A percentile compares a stretch with the other conserved stretches of the same genome.
Conservation (phyloP, 2,888 invertebrate species). For the Escarpia spicata region DNA sequence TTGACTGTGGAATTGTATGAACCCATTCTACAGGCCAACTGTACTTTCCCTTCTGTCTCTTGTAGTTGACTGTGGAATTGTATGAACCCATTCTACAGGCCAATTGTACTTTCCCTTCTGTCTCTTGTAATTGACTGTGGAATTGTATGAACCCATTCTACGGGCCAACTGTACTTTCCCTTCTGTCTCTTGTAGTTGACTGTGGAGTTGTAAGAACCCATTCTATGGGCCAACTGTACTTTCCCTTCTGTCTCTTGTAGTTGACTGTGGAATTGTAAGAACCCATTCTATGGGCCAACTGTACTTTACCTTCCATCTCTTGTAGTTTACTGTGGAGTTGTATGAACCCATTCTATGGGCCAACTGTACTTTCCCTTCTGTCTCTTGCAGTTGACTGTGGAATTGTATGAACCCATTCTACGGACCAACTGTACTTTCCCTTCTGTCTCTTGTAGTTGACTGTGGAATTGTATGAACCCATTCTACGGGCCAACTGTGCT, state of each 20-base stretch:
- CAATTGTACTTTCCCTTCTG: neutral
- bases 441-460: constrained; percentile 70
- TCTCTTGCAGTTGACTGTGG: constrained; percentile 74
- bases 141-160: constrained; percentile 83
- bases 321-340: constrained; percentile 78
- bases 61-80: constrained; percentile 78
- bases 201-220: neutral
- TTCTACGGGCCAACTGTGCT: constrained; percentile 67
- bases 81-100: constrained; percentile 78
- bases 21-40: constrained; percentile 69
- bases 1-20: constrained; percentile 89
- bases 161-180: neutral
- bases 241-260: constrained; percentile 29
- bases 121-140: constrained; percentile 74
- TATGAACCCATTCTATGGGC: constrained; percentile 78
- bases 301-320: neutral
- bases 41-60: neutral
- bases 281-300: constrained; percentile 66
- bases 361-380: neutral
- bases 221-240: neutral
- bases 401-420: constrained; percentile 83
- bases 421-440: neutral
- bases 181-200: neutral
- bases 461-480: constrained; percentile 82
- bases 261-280: constrained; percentile 72